Percentiles rank a stretch among this genome's conserved stretches.
These are phyloP conservation scores for Anoura caudifer DNA, from an alignment of 2,113 vertebrate genomes.

Conservation along the genomic window DNA sequence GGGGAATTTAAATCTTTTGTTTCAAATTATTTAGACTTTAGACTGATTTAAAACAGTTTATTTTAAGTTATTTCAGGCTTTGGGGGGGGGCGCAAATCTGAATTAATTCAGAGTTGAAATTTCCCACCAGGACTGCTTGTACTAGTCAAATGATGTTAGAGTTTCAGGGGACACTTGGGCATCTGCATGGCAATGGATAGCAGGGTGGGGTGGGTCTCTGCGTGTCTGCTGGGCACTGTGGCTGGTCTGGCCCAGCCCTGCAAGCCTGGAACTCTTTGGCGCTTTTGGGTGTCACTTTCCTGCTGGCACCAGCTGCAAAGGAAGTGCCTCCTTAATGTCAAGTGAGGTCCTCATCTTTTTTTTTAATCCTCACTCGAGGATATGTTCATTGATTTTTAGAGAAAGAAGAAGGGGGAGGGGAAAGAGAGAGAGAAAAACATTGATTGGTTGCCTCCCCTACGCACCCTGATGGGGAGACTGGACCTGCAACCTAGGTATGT, in stretches of 20 bases:
- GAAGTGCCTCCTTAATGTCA: neutral
- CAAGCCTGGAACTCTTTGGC: neutral
- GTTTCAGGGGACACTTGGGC: neutral
- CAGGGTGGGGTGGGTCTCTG: neutral
- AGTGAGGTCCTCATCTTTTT: neutral
- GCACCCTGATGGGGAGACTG: too few relatives aligned
- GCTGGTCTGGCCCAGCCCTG: neutral
- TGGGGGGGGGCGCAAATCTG: neutral
- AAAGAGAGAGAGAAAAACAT: too few relatives aligned
- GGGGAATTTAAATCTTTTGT: neutral
- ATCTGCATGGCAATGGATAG: neutral
- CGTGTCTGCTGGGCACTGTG: neutral
- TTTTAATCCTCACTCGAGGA: too few relatives aligned
- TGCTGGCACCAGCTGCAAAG: neutral
- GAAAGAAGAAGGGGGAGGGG: too few relatives aligned
- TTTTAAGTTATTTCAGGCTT: neutral
- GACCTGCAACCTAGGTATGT: too few relatives aligned
- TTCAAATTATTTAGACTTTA: constrained; percentile 18
- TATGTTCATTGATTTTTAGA: too few relatives aligned
- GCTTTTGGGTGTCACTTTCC: neutral
- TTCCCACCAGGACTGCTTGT: neutral
- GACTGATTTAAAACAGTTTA: neutral
- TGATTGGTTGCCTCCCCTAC: too few relatives aligned
- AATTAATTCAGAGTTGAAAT: neutral
- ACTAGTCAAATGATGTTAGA: neutral